phyloP scores from a whole-genome alignment of 2,113 vertebrate species.

The Lates calcarifer region DNA sequence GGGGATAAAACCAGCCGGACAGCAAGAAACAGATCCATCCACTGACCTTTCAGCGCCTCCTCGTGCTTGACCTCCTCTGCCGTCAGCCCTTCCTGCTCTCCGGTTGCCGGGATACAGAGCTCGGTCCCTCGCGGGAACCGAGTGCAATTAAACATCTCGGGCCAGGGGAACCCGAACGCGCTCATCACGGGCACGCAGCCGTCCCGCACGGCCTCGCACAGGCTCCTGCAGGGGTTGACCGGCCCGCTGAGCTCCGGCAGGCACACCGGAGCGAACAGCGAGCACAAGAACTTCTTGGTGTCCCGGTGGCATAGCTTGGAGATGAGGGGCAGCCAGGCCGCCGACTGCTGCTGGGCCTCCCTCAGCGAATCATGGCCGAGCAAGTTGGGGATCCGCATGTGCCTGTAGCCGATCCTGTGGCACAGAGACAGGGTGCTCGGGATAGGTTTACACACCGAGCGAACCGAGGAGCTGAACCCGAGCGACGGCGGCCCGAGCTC shows the following conservation, averaged over 20 bases:
- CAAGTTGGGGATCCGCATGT: constrained; percentile 88
- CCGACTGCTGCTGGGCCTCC: constrained; percentile 87
- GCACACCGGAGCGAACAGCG: constrained; percentile 88
- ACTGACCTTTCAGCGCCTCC: constrained; percentile 74
- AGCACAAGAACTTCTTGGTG: constrained; percentile 88
- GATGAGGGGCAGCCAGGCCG: constrained; percentile 86
- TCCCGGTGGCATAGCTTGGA: constrained; percentile 86
- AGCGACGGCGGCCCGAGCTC: constrained; percentile 62
- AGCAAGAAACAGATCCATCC: not conserved
- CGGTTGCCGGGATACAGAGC: constrained; percentile 84
- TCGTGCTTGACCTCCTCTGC: constrained; percentile 58
- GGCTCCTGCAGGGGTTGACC: constrained; percentile 82
- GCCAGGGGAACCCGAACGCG: constrained; percentile 89
- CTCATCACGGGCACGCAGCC: constrained; percentile 88
- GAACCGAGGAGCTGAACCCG: constrained; percentile 66
- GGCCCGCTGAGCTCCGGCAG: constrained; percentile 77
- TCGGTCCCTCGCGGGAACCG: constrained; percentile 83
- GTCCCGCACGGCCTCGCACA: constrained; percentile 85
- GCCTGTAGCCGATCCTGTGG: constrained; percentile 84
- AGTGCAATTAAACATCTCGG: constrained; percentile 87
- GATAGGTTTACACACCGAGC: constrained; percentile 82
- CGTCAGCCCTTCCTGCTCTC: constrained; percentile 42
- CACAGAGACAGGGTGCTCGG: constrained; percentile 85
- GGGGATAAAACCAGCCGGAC: not conserved
- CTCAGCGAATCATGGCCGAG: constrained; percentile 85